These are phyloP conservation scores for Baryphthengus martii DNA, from an alignment of 2,113 vertebrate genomes.

Conservation along the genomic window DNA sequence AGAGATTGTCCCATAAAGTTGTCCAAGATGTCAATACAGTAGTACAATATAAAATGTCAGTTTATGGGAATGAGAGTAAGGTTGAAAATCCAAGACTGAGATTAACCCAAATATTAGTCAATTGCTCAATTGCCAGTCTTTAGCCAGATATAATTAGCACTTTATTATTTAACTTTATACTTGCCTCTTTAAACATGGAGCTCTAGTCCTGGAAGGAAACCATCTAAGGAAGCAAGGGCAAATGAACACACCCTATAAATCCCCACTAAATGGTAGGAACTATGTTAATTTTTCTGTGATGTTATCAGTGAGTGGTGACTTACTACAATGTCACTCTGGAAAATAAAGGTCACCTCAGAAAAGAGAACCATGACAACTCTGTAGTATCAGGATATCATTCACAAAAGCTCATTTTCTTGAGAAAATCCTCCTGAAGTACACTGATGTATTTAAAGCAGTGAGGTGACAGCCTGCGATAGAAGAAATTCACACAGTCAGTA, in stretches of 20 bases:
- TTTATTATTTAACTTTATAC: conserved; percentile 3
- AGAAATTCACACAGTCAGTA: neutral
- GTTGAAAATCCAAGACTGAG: neutral
- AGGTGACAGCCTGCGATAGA: neutral
- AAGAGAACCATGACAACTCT: neutral
- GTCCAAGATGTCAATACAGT: neutral
- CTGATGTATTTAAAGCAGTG: neutral
- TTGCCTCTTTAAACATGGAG: neutral
- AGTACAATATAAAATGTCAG: neutral
- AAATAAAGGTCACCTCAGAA: conserved; percentile 29
- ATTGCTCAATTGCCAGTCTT: neutral
- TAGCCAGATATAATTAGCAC: neutral
- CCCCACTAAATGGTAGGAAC: neutral
- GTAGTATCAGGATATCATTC: neutral
- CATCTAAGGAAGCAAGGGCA: neutral
- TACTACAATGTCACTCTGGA: neutral
- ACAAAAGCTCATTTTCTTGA: neutral
- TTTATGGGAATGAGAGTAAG: neutral
- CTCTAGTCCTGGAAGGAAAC: neutral
- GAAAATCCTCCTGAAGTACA: neutral
- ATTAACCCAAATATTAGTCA: neutral
- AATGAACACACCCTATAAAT: neutral
- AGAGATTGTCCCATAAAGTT: neutral
- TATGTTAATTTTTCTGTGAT: neutral
- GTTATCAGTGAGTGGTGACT: neutral